Conservation (phyloP, 2,888 invertebrate genomes). For the Neria commutata region DNA sequence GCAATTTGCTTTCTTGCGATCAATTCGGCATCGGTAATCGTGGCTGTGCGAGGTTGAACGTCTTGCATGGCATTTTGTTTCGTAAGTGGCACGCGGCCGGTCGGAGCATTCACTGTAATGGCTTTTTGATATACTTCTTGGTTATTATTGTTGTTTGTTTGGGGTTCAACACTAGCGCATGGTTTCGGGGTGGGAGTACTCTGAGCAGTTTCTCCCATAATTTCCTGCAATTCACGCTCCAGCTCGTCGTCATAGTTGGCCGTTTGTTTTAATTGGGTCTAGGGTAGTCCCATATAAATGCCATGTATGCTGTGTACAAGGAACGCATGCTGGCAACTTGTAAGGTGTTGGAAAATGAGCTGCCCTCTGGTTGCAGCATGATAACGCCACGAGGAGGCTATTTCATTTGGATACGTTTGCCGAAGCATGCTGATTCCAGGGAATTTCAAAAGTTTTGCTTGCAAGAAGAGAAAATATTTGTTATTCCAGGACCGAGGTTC, state of each 20-base stretch:
- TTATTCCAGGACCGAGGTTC: conserved; percentile 62
- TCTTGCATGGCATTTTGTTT: too few relatives aligned
- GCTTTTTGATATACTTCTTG: too few relatives aligned
- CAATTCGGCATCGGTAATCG: too few relatives aligned
- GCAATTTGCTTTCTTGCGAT: too few relatives aligned
- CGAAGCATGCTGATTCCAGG: conserved; percentile 53
- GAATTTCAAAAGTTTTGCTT: conserved; percentile 62
- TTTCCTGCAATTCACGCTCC: too few relatives aligned
- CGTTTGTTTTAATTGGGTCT: conserved; percentile 65
- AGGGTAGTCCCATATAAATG: conserved; percentile 62
- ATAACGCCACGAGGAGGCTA: conserved; percentile 66
- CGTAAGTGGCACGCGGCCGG: too few relatives aligned
- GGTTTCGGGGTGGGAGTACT: too few relatives aligned
- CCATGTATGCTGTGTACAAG: conserved; percentile 58
- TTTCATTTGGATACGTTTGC: conserved; percentile 68
- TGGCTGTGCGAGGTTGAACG: too few relatives aligned
- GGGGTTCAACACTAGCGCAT: too few relatives aligned
- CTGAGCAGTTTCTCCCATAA: too few relatives aligned
- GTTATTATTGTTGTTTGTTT: too few relatives aligned
- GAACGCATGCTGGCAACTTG: conserved; percentile 62
- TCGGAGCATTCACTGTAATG: too few relatives aligned
- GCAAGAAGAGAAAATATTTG: conserved; percentile 60
- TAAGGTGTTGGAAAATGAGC: conserved; percentile 56
- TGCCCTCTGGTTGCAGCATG: conserved; percentile 62
- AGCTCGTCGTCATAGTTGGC: conserved; percentile 64